These are phyloP conservation scores for Etheostoma perlongum DNA, from an alignment of 2,797 vertebrate genomes.

Conservation along the genomic window DNA sequence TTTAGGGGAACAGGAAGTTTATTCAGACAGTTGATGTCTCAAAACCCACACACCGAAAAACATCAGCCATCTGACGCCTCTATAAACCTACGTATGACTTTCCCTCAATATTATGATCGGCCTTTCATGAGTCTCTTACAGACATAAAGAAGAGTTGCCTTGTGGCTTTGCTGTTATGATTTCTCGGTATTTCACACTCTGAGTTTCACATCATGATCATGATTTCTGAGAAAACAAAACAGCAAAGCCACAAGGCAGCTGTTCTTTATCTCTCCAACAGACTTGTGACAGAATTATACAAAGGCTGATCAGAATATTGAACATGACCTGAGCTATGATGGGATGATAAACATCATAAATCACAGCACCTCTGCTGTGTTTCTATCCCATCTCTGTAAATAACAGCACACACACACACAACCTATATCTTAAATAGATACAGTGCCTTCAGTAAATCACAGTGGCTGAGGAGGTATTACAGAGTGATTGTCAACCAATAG, in stretches of 20 bases:
- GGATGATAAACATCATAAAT: background rate
- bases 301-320: no score
- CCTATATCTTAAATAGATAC: background rate
- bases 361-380: background rate
- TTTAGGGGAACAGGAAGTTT: background rate
- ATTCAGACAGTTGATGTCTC: background rate
- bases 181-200: slow-evolving; percentile 10
- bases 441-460: no score
- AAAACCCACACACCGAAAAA: slow-evolving; percentile 41
- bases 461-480: no score
- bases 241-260: no score
- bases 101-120: background rate
- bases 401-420: background rate
- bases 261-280: no score
- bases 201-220: background rate
- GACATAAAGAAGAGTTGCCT: background rate
- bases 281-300: no score
- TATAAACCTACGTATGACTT: background rate
- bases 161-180: slow-evolving; percentile 20
- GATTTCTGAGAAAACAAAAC: background rate
- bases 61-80: background rate
- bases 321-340: background rate
- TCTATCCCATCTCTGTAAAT: background rate
- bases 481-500: no score
- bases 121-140: background rate